phyloP scores from a whole-genome alignment of 1,140 invertebrate species.

The Sarcophaga peregrina region DNA sequence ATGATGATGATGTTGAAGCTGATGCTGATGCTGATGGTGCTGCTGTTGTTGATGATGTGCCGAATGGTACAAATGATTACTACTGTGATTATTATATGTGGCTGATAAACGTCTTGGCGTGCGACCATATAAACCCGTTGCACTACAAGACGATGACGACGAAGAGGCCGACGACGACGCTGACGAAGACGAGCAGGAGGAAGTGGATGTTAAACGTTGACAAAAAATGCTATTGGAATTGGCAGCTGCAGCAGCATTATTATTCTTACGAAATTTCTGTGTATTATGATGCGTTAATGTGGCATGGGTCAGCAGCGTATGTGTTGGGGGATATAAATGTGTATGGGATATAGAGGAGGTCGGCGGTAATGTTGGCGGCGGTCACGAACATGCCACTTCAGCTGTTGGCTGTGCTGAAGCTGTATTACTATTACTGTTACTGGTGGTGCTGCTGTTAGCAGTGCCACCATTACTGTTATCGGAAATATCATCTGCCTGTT shows the following conservation, averaged over 20 bases:
- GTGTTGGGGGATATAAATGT: conserved; percentile 26
- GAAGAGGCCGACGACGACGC: background rate
- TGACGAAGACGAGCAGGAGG: conserved; percentile 47
- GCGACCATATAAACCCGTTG: conserved; percentile 60
- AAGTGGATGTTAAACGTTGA: conserved; percentile 53
- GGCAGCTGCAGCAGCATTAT: conserved; percentile 63
- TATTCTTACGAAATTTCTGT: conserved; percentile 64
- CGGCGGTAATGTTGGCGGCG: conserved; percentile 45
- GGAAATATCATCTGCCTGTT: conserved; percentile 50
- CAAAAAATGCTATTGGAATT: conserved; percentile 65
- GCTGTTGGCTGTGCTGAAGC: conserved; percentile 49
- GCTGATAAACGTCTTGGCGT: conserved; percentile 48
- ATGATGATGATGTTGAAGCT: background rate
- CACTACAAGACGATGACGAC: conserved; percentile 50
- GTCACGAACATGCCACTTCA: conserved; percentile 66
- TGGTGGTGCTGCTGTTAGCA: conserved; percentile 37
- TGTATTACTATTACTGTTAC: conserved; percentile 34
- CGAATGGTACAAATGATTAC: background rate
- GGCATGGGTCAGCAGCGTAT: conserved; percentile 38
- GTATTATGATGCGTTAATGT: conserved; percentile 51
- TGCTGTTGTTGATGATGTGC: background rate
- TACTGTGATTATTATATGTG: background rate
- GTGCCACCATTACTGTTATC: conserved; percentile 18
- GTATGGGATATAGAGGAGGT: conserved; percentile 46
- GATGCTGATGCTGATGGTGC: background rate